These are phyloP conservation scores for Drosophila villosipedis DNA, from an alignment of 2,888 invertebrate species.

Conservation along the genomic window DNA sequence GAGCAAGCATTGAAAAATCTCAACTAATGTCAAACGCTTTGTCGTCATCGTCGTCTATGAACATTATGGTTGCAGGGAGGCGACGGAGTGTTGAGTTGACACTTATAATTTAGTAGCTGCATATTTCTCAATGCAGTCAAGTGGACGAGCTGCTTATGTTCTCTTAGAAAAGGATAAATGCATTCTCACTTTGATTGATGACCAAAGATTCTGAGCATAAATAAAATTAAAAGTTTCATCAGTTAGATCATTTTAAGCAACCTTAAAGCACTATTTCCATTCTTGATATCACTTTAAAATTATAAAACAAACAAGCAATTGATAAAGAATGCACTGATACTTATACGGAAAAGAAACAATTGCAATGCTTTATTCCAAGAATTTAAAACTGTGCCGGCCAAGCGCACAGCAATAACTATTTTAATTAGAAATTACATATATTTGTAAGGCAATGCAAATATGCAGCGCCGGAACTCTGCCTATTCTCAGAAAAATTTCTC, in stretches of 20 bases:
- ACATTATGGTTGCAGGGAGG: not conserved
- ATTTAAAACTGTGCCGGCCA: not conserved
- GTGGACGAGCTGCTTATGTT: constrained; percentile 15
- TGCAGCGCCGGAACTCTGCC: not conserved
- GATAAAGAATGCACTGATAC: not conserved
- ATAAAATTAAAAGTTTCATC: constrained; percentile 41
- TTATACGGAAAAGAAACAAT: constrained; percentile 2
- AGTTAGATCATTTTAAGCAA: not conserved
- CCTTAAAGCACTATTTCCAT: not conserved
- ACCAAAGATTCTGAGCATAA: constrained; percentile 2
- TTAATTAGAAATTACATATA: not conserved
- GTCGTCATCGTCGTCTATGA: constrained; percentile 56
- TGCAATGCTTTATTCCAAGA: constrained; percentile 12
- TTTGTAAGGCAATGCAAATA: not conserved
- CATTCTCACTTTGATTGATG: constrained; percentile 45
- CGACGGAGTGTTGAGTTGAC: constrained; percentile 34
- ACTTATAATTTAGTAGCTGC: constrained; percentile 68
- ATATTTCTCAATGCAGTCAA: constrained; percentile 64
- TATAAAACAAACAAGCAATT: constrained; percentile 4
- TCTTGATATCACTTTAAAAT: not conserved
- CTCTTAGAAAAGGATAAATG: constrained; percentile 52
- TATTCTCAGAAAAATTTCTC: not conserved
- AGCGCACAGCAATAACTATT: not conserved
- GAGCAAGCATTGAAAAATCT: constrained; percentile 69
- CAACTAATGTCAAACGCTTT: constrained; percentile 74